Evolutionary conservation across 1,140 invertebrate species (phyloP).

Genomic region (Phymastichus coffea): DNA sequence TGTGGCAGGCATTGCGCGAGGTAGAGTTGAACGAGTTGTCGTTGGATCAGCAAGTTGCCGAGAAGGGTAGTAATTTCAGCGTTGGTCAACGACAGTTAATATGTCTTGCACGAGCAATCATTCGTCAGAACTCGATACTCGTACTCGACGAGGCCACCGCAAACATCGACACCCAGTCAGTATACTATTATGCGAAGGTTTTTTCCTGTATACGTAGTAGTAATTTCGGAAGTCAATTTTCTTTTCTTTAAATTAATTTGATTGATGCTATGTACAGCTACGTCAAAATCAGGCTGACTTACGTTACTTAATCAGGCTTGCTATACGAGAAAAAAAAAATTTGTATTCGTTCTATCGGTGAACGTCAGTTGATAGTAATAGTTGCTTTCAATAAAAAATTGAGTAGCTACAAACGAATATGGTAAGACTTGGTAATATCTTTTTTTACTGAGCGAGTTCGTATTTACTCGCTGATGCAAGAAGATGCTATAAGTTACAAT

Average conservation of each 20-base stretch:
- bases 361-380: too few species aligned
- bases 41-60: constrained; percentile 65
- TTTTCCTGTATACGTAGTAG: constrained; percentile 37
- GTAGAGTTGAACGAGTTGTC: constrained; percentile 62
- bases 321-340: too few species aligned
- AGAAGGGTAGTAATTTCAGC: constrained; percentile 79
- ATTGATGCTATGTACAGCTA: background rate
- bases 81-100: constrained; percentile 84
- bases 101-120: constrained; percentile 78
- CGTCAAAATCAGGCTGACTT: background rate
- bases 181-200: constrained; percentile 58
- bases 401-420: too few species aligned
- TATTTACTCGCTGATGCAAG: too few species aligned
- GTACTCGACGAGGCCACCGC: constrained; percentile 74
- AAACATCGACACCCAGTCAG: constrained; percentile 70
- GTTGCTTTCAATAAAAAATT: too few species aligned
- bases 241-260: background rate
- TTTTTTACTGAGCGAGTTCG: too few species aligned
- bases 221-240: constrained; percentile 8
- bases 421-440: too few species aligned
- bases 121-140: constrained; percentile 73
- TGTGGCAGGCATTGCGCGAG: constrained; percentile 58
- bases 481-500: too few species aligned
- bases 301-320: too few species aligned
- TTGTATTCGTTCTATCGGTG: too few species aligned